Conservation (phyloP, 2,797 vertebrate species). For the Esox masquinongy region DNA sequence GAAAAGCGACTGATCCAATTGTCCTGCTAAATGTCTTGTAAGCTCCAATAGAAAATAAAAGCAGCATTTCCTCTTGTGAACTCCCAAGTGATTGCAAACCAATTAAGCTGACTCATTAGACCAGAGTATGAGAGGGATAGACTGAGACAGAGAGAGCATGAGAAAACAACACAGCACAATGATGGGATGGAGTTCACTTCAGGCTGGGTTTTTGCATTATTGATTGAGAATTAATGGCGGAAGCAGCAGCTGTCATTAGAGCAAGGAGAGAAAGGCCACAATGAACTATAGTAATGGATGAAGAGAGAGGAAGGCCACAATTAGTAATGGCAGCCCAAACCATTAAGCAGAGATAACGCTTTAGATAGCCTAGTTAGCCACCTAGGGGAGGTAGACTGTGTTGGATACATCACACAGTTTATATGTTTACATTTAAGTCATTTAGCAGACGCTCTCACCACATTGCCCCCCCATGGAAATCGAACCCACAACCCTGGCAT, state of each 20-base stretch:
- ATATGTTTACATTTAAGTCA: too few species aligned
- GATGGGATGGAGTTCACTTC: not conserved
- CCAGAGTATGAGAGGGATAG: not conserved
- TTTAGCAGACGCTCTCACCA: too few species aligned
- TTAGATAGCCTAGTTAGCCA: not conserved
- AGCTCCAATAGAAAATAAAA: slow-evolving; percentile 3
- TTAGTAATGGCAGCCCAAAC: not conserved
- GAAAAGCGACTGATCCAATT: not conserved
- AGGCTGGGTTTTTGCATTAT: slow-evolving; percentile 9
- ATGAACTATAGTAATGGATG: slow-evolving; percentile 3
- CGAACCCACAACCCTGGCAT: too few species aligned
- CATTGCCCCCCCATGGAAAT: too few species aligned
- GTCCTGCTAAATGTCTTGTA: not conserved
- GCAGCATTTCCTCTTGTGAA: slow-evolving; percentile 8
- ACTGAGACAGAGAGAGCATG: not conserved
- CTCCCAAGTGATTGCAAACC: slow-evolving; percentile 9
- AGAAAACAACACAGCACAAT: not conserved
- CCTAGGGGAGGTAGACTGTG: not conserved
- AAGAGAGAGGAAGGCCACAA: not conserved
- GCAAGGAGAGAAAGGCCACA: not conserved
- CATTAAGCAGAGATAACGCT: not conserved
- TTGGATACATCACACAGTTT: not conserved
- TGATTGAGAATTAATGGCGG: slow-evolving; percentile 18
- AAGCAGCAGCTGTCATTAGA: slow-evolving; percentile 16
- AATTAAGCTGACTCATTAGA: slow-evolving; percentile 12